phyloP scores from a whole-genome alignment of 2,113 vertebrate genomes.

The Apteryx mantelli region DNA sequence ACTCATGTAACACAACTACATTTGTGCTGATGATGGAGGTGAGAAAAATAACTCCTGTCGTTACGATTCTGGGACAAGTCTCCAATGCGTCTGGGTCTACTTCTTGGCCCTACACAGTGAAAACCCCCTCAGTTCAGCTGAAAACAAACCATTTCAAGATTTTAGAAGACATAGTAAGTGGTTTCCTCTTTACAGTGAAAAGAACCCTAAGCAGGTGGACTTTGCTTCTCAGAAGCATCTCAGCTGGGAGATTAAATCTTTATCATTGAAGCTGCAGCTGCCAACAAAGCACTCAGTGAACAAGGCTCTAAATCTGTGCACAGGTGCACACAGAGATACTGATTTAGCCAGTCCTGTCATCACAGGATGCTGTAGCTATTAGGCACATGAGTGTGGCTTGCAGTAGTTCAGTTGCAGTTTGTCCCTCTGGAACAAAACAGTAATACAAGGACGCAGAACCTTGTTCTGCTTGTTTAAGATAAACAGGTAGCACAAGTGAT shows the following conservation, averaged over 20 bases:
- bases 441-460: accelerated
- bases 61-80: not conserved
- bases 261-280: not conserved
- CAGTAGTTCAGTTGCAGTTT: not conserved
- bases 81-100: not conserved
- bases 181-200: not conserved
- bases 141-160: not conserved
- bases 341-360: not conserved
- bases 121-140: not conserved
- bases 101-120: not conserved
- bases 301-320: not conserved
- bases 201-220: not conserved
- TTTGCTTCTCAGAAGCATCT: not conserved
- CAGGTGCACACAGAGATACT: not conserved
- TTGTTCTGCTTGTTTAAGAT: not conserved
- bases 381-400: not conserved
- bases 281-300: not conserved
- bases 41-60: not conserved
- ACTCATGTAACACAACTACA: not conserved
- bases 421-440: not conserved
- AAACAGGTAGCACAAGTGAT: not conserved
- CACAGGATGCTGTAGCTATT: not conserved
- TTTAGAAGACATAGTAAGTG: not conserved
- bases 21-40: not conserved
- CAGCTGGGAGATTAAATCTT: not conserved